Evolutionary conservation across 2,888 invertebrate species (phyloP).

Genomic region (Mesochorus sp.): DNA sequence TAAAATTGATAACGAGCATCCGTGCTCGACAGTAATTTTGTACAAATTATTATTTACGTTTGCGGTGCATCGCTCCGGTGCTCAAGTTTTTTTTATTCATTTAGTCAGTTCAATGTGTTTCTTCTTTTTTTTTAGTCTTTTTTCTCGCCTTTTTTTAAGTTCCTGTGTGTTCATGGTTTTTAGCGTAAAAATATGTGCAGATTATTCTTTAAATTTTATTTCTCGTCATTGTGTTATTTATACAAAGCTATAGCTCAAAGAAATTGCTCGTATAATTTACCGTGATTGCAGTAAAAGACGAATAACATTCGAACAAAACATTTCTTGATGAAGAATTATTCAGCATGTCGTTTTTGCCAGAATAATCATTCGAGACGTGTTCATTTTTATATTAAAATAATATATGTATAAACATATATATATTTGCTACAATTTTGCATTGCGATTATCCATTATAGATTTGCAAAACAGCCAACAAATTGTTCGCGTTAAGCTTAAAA

Average conservation of each 20-base stretch:
- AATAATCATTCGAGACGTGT: neutral
- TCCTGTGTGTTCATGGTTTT: too few species aligned
- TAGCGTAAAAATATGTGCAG: slow-evolving; percentile 37
- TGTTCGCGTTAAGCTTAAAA: slow-evolving; percentile 14
- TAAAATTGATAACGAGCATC: slow-evolving; percentile 3
- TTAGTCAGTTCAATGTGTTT: neutral
- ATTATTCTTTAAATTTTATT: slow-evolving; percentile 21
- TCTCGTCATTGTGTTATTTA: slow-evolving; percentile 19
- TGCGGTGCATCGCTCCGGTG: neutral
- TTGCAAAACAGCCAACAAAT: neutral
- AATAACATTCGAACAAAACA: neutral
- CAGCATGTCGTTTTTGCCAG: neutral
- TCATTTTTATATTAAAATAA: slow-evolving; percentile 2
- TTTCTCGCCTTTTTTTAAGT: slow-evolving; percentile 8
- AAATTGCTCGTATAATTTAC: neutral
- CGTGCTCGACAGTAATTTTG: slow-evolving; percentile 56
- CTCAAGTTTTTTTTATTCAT: neutral
- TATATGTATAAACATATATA: too few species aligned
- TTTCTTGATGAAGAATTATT: neutral
- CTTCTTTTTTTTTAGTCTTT: slow-evolving; percentile 7
- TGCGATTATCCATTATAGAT: neutral
- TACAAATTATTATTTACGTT: slow-evolving; percentile 31
- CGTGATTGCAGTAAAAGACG: neutral
- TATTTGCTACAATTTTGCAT: slow-evolving; percentile 29
- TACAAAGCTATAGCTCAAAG: slow-evolving; percentile 46